Base-by-base conservation (phyloP, 1,140 invertebrate genomes). In the Triops longicaudatus region DNA sequence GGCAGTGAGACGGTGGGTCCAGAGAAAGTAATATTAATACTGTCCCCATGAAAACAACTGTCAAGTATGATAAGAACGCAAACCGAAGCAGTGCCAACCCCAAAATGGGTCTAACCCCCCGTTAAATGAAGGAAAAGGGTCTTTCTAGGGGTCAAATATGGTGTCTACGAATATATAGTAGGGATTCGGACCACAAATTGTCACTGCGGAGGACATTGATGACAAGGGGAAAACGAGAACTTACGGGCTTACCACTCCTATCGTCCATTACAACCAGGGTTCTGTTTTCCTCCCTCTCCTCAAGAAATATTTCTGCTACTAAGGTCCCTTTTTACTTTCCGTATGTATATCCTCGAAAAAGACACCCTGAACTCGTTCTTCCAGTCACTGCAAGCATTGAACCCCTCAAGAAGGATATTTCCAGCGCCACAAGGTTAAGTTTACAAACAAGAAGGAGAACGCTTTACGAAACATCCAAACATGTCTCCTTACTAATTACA, bases 21-120 rank as follows among this genome's bases (percentile, higher is more conserved):
- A 63, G 50, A n/a, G n/a, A n/a, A n/a, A n/a, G n/a, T 10, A 63
- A 63, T 63, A 63, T 63, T 63, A 63, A 63, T 63, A 63, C 17
- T 44, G 43, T 63, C 50, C 7, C 50, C n/a, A 63, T 63, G 50
- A 63, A 63, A 63, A 63, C 50, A 63, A 63, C 50, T 63, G 50
- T 63, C 50, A 37, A 63, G 50, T n/a, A 17, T 63, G 50, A 63
- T 63, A 63, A 63, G 50, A 63, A 22, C 50, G 17, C 50, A 37
- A 37, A 37, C n/a, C 17, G 22, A 63, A 63, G 17, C 50, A 63
- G 50, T n/a, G 50, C 50, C 14, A 63, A 63, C 17, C 9, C 17
- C 50, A 22, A 17, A 17, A 17, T n/a, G 22, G 22, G 50, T 5
- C 50, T n/a, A 63, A 63, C 14, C 17, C 50, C 14, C 14, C 14